phyloP scores from a whole-genome alignment of 2,113 vertebrate species.

The Lepus timidus region DNA sequence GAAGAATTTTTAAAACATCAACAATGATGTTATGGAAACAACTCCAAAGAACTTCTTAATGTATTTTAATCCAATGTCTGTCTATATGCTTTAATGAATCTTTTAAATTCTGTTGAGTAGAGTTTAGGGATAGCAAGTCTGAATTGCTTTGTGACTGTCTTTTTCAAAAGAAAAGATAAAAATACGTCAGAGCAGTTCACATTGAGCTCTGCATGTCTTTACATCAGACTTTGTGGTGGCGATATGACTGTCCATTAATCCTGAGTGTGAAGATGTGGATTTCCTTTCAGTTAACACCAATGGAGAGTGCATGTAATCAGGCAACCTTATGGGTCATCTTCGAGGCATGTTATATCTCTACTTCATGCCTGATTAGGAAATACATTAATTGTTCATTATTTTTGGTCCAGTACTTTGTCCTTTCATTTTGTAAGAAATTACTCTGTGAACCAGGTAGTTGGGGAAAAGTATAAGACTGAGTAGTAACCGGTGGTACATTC shows the following conservation, averaged over 20 bases:
- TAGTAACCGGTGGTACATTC: not conserved
- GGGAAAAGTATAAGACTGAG: not conserved
- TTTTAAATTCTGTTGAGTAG: slow-evolving; percentile 37
- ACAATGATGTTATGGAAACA: slow-evolving; percentile 28
- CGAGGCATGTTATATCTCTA: not conserved
- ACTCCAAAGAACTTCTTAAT: slow-evolving; percentile 26
- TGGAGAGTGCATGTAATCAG: not conserved
- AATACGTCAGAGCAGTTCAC: slow-evolving; percentile 21
- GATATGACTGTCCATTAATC: not conserved
- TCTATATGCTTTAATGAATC: slow-evolving; percentile 4
- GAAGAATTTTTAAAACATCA: slow-evolving; percentile 37
- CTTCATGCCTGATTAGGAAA: not conserved
- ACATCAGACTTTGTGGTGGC: not conserved
- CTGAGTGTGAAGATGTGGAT: not conserved
- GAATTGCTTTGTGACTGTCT: not conserved
- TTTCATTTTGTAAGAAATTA: slow-evolving; percentile 8
- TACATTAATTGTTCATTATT: not conserved
- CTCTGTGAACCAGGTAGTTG: not conserved
- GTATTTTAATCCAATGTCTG: slow-evolving; percentile 51
- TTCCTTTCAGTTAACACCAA: not conserved
- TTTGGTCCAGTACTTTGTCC: not conserved
- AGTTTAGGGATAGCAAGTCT: not conserved
- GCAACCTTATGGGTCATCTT: not conserved
- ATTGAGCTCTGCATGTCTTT: not conserved
- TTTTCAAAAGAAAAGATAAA: slow-evolving; percentile 51